Conservation (phyloP, 2,113 vertebrate genomes). For the Sapajus apella region DNA sequence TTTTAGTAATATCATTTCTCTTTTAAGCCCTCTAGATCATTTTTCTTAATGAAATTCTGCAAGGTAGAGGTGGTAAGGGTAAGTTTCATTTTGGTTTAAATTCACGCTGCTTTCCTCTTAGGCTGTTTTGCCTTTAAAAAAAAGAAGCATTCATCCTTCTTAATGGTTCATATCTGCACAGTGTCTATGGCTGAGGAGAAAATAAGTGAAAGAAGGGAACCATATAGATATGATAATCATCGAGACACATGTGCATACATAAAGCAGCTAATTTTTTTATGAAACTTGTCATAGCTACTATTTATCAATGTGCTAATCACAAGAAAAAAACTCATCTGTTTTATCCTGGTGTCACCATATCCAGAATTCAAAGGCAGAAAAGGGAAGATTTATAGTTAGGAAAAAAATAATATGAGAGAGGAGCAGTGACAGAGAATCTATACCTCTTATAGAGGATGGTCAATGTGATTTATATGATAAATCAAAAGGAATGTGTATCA, state of each 20-base stretch:
- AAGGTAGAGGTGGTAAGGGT: neutral
- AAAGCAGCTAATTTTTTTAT: neutral
- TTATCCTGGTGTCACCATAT: neutral
- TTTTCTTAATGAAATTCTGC: neutral
- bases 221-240: neutral
- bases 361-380: neutral
- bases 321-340: neutral
- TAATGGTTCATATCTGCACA: neutral
- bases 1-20: neutral
- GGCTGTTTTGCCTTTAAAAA: neutral
- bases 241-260: fast-evolving
- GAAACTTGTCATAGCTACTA: neutral
- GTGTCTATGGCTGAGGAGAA: neutral
- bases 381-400: neutral
- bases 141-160: neutral
- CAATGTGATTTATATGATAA: neutral
- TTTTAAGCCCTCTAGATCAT: neutral
- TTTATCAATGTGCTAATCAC: neutral
- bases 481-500: neutral
- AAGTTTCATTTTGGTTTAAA: neutral
- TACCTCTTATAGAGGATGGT: no score
- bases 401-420: neutral
- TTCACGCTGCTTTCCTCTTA: neutral
- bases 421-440: neutral
- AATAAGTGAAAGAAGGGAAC: neutral